Percentiles rank a stretch among this genome's conserved stretches.
These are phyloP conservation scores for Ischnus inquisitorius DNA, from an alignment of 2,888 invertebrate genomes.

Conservation along the genomic window DNA sequence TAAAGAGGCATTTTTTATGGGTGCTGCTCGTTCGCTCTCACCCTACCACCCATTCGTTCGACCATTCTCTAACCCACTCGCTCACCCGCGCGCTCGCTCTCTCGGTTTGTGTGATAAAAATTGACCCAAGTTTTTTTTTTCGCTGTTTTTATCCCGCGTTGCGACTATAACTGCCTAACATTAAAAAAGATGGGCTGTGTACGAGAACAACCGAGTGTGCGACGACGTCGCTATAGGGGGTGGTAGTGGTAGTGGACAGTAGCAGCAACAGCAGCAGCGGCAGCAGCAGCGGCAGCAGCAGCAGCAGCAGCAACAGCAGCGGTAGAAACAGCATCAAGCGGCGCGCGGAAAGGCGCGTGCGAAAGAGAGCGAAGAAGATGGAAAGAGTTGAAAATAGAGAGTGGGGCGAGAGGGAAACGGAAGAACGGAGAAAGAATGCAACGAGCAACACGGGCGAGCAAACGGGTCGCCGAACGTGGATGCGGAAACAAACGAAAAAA, in stretches of 20 bases:
- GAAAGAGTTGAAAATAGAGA: slow-evolving; percentile 56
- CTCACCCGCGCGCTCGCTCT: slow-evolving; percentile 66
- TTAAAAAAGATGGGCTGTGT: slow-evolving; percentile 85
- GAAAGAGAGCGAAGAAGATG: slow-evolving; percentile 71
- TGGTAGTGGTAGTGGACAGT: slow-evolving; percentile 59
- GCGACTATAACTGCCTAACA: slow-evolving; percentile 85
- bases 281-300: slow-evolving; percentile 52
- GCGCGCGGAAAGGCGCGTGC: slow-evolving; percentile 46
- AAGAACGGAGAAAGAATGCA: slow-evolving; percentile 69
- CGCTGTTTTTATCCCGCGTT: slow-evolving; percentile 68
- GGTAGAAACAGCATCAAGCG: slow-evolving; percentile 36
- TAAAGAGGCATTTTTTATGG: slow-evolving; percentile 86
- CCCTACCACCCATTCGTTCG: slow-evolving; percentile 57
- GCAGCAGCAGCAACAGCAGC: slow-evolving; percentile 56
- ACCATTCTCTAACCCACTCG: slow-evolving; percentile 74
- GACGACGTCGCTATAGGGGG: slow-evolving; percentile 32
- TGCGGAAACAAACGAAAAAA: slow-evolving; percentile 53
- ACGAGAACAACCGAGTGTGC: slow-evolving; percentile 67
- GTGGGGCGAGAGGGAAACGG: slow-evolving; percentile 71
- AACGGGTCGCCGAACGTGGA: slow-evolving; percentile 56
- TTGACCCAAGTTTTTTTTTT: slow-evolving; percentile 82
- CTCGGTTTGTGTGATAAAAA: slow-evolving; percentile 85
- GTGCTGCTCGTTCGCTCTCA: slow-evolving; percentile 76
- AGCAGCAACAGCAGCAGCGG: slow-evolving; percentile 44
- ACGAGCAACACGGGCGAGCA: slow-evolving; percentile 64